Conservation (phyloP, 2,113 vertebrate species). For the Notechis scutatus region DNA sequence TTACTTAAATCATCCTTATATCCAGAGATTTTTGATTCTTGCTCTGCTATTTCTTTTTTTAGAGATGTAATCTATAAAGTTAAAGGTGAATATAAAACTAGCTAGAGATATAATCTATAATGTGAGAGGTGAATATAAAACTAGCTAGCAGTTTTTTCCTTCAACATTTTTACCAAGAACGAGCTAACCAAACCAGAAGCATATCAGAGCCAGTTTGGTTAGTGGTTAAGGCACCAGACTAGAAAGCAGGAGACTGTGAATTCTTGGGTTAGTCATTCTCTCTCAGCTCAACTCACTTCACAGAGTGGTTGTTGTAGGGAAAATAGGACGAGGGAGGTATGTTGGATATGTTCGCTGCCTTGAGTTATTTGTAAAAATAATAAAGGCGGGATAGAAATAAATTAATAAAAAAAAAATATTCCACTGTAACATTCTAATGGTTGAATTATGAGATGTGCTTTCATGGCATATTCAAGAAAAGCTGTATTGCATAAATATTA, state of each 20-base stretch:
- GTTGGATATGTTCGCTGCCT: background rate
- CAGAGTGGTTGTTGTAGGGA: background rate
- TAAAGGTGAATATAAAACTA: slow-evolving; percentile 5
- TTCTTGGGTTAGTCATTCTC: background rate
- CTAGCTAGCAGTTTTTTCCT: background rate
- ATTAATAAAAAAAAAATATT: background rate
- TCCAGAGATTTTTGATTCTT: slow-evolving; percentile 86
- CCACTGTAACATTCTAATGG: background rate
- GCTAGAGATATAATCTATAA: slow-evolving; percentile 82
- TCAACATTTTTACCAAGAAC: background rate
- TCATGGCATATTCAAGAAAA: background rate
- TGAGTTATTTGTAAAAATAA: background rate
- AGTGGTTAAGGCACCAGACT: background rate
- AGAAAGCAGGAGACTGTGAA: background rate
- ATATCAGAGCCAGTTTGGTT: background rate
- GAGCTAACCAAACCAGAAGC: background rate
- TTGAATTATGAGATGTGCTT: background rate
- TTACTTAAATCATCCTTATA: slow-evolving; percentile 89
- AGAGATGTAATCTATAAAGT: slow-evolving; percentile 82
- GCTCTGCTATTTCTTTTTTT: slow-evolving; percentile 84
- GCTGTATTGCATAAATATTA: background rate
- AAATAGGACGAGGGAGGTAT: background rate
- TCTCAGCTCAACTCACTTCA: background rate
- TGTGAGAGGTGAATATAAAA: background rate
- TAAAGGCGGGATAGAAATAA: background rate